Conservation (phyloP, 2,888 invertebrate species). For the Ctenicera cuprea region DNA sequence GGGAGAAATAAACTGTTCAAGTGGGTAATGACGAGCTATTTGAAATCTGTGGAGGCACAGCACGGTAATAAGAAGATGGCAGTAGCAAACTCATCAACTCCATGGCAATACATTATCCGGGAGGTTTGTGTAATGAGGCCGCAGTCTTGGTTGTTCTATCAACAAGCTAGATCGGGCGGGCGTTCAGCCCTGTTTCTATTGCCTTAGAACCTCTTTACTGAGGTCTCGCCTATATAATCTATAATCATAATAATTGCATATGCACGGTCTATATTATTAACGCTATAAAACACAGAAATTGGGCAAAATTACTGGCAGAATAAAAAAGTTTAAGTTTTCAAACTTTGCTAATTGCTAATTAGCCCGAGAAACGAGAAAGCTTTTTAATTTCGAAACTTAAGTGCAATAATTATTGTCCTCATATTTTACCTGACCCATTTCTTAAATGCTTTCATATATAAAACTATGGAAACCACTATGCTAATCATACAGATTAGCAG, state of each 20-base stretch:
- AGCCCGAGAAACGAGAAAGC: too few species aligned
- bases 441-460: too few species aligned
- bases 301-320: too few species aligned
- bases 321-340: too few species aligned
- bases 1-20: slow-evolving; percentile 34
- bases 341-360: too few species aligned
- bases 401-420: too few species aligned
- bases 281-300: slow-evolving; percentile 17
- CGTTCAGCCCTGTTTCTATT: slow-evolving; percentile 46
- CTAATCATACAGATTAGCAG: too few species aligned
- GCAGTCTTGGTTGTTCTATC: slow-evolving; percentile 57
- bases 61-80: slow-evolving; percentile 52
- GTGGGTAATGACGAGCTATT: slow-evolving; percentile 61
- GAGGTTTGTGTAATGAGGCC: slow-evolving; percentile 65
- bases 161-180: slow-evolving; percentile 52
- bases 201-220: slow-evolving; percentile 42
- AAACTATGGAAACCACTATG: too few species aligned
- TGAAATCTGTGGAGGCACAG: slow-evolving; percentile 49
- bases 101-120: slow-evolving; percentile 65
- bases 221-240: slow-evolving; percentile 27
- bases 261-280: slow-evolving; percentile 28
- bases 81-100: slow-evolving; percentile 65
- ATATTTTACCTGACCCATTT: too few species aligned
- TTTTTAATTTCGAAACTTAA: too few species aligned
- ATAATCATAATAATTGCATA: slow-evolving; percentile 34